Percentiles rank a stretch among this genome's conserved stretches.
Conservation (phyloP, 2,797 vertebrate species). For the Microctenopoma lineatum region DNA sequence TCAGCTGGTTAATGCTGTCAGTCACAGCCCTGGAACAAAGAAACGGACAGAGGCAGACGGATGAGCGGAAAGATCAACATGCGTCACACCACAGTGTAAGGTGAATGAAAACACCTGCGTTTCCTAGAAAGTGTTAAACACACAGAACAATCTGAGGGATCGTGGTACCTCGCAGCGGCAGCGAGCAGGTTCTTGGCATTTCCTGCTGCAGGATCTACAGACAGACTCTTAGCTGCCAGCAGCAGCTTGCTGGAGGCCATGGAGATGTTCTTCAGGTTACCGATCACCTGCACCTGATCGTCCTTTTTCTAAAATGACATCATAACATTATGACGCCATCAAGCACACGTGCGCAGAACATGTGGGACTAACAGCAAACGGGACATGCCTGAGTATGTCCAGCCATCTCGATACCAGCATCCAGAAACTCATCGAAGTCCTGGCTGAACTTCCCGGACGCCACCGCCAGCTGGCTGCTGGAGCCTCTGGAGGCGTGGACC, state of each 20-base stretch:
- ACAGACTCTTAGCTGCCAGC: constrained; percentile 96
- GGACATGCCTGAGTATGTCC: constrained; percentile 93
- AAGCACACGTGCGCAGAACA: background rate
- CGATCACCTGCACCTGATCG: constrained; percentile 98
- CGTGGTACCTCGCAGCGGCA: constrained; percentile 92
- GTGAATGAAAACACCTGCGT: no score
- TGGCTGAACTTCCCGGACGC: constrained; percentile 98
- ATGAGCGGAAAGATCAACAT: background rate
- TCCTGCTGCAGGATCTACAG: constrained; percentile 96
- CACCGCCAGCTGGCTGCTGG: constrained; percentile 92
- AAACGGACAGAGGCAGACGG: background rate
- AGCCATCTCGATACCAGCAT: constrained; percentile 99
- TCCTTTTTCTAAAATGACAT: constrained; percentile 90
- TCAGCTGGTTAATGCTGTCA: constrained; percentile 98
- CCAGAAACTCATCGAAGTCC: constrained; percentile 98
- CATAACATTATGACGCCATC: background rate
- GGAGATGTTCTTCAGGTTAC: constrained; percentile 98
- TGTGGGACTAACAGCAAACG: background rate
- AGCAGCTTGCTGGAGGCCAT: constrained; percentile 98
- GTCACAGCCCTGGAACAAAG: constrained; percentile 91
- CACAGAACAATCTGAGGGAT: no score
- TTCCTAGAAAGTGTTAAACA: no score
- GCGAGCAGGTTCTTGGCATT: constrained; percentile 97
- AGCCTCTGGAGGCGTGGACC: constrained; percentile 93
- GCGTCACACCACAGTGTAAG: no score